Base-by-base conservation (phyloP, 2,113 vertebrate species). In the Sebastes schlegelii region DNA sequence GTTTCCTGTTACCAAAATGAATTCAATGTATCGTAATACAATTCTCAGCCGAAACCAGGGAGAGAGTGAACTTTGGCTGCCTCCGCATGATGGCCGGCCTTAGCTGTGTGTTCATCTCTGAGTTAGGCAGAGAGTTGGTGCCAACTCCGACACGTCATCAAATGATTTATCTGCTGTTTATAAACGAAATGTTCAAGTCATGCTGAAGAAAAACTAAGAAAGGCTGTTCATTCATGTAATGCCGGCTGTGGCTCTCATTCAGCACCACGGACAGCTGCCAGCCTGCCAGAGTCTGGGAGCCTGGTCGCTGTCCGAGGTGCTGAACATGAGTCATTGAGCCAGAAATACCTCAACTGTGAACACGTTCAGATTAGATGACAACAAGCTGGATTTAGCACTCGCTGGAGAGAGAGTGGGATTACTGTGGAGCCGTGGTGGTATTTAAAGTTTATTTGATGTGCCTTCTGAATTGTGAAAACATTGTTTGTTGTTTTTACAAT, bases 241-340 rank as follows among this genome's bases (percentile, higher is more conserved):
- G 6, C 10, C 0, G 19, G 61, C 4, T 16, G 8, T n/a, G 74
- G 54, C 58, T 74, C 16, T 63, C 34, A 4, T 86, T 85, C 77
- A 90, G 87, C 71, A 88, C 89, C 85, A 64, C 1, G 83, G 85
- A 80, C 78, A 82, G 85, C 75, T 34, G 43, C 64, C 68, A 13
- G 45, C 64, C 68, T 16, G 45, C 12, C 23, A 6, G 62, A 7
- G 63, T 8, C 12, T 23, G 45, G 58, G 4, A 7, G 40, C 8
- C 58, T 13, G 34, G 43, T 65, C 11, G 54, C 84, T 84, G 69
- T 87, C 85, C 71, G 2, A 54, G 64, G 69, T 73, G 21, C 82
- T 77, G 77, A 63, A 82, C 1, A 13, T 58, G 48, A 84, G 34
- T 80, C 73, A 74, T 2, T 19, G 43, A 72, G 80, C 64, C 70